Percentiles rank a stretch among this genome's conserved stretches.
Evolutionary conservation across 1,140 invertebrate genomes (phyloP).

Genomic region (Listronotus oregonensis): DNA sequence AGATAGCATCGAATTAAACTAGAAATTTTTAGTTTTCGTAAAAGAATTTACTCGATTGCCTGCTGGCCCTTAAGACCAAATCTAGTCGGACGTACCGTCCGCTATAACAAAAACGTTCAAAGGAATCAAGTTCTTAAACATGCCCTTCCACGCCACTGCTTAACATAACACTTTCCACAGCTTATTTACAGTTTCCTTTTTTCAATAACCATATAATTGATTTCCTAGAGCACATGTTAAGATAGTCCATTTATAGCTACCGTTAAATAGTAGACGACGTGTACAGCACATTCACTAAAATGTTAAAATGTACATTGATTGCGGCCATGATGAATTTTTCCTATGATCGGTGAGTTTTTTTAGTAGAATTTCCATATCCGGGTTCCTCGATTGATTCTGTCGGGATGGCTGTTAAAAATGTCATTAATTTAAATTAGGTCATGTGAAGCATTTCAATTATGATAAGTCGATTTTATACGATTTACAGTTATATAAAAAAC

Average conservation of each 20-base stretch:
- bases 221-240: constrained; percentile 20
- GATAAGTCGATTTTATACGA: too few species aligned
- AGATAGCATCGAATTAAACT: too few species aligned
- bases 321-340: constrained; percentile 3
- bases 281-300: constrained; percentile 11
- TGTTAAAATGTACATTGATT: constrained; percentile 16
- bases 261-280: constrained; percentile 10
- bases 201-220: constrained; percentile 1
- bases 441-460: too few species aligned
- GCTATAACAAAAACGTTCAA: too few species aligned
- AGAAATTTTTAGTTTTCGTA: too few species aligned
- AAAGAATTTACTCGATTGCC: too few species aligned
- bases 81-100: too few species aligned
- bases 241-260: constrained; percentile 16
- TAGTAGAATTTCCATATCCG: constrained; percentile 14
- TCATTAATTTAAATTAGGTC: not conserved
- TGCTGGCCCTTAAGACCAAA: too few species aligned
- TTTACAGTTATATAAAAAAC: too few species aligned
- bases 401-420: constrained; percentile 10
- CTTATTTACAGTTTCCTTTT: constrained; percentile 16
- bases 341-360: constrained; percentile 9
- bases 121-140: constrained; percentile 2
- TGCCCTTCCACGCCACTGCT: not conserved
- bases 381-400: not conserved
- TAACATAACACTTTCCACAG: constrained; percentile 12